Conservation (phyloP, 2,797 vertebrate species). For the Pseudochirops corinnae region DNA sequence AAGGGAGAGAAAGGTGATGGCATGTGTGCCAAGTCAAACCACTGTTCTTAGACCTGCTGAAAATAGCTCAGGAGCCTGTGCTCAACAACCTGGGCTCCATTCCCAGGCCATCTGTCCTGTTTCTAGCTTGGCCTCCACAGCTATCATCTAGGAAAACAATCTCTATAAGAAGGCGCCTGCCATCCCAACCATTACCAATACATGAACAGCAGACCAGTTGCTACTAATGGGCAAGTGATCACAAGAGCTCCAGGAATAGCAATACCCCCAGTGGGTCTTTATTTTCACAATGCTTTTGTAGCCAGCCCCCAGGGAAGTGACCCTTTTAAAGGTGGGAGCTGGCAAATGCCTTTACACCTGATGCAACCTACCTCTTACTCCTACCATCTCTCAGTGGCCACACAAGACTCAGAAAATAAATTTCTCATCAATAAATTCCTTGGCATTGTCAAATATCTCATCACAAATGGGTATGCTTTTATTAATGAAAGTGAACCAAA, state of each 20-base stretch:
- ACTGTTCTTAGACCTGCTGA: not conserved
- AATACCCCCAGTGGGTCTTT: not conserved
- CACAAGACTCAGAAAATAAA: not conserved
- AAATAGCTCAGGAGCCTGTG: not conserved
- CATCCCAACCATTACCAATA: not conserved
- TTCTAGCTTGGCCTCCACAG: not conserved
- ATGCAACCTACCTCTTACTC: not conserved
- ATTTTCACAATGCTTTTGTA: not conserved
- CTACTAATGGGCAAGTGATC: not conserved
- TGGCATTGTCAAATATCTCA: not conserved
- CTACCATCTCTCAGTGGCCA: not conserved
- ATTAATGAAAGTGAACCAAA: not conserved
- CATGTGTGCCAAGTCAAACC: not conserved
- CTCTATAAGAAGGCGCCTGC: not conserved
- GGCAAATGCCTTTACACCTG: not conserved
- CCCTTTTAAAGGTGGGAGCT: not conserved
- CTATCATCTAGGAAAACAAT: not conserved
- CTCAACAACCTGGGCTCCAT: not conserved
- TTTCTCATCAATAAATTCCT: not conserved
- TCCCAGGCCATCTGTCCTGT: not conserved
- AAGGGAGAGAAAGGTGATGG: not conserved
- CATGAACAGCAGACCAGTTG: not conserved
- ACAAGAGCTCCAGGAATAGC: not conserved
- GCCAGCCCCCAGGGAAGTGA: not conserved
- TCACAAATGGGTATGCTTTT: not conserved